phyloP scores from a whole-genome alignment of 1,140 invertebrate species.

The Halesus radiatus region DNA sequence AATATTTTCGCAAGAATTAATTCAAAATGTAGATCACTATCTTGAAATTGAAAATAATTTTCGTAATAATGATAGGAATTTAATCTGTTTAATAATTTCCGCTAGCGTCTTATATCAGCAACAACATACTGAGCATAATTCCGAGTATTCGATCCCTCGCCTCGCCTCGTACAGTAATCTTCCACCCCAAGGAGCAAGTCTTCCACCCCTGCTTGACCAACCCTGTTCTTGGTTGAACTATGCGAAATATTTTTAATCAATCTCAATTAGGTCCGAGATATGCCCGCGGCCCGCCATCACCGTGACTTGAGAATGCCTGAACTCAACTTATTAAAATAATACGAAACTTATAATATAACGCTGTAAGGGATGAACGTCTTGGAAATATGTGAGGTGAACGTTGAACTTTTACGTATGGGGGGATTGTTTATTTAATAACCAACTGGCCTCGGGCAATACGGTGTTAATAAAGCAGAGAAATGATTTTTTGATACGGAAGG shows the following conservation, averaged over 20 bases:
- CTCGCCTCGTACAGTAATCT: constrained; percentile 28
- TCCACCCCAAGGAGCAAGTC: constrained; percentile 13
- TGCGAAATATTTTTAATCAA: constrained; percentile 59
- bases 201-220: constrained; percentile 41
- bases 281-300: constrained; percentile 46
- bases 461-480: constrained; percentile 16
- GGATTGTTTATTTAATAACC: constrained; percentile 29
- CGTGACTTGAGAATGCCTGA: constrained; percentile 30
- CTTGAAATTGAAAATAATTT: no score
- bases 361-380: not conserved
- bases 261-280: constrained; percentile 57
- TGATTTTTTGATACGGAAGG: no score
- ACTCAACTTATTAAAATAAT: constrained; percentile 32
- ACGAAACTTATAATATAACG: constrained; percentile 14
- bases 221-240: constrained; percentile 50
- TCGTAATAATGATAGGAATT: constrained; percentile 18
- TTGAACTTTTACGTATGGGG: constrained; percentile 21
- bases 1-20: no score
- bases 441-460: constrained; percentile 12
- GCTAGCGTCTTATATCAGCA: constrained; percentile 33
- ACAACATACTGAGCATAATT: constrained; percentile 19
- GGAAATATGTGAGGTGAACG: constrained; percentile 33
- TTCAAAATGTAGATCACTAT: no score
- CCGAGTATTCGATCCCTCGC: constrained; percentile 15
- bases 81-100: constrained; percentile 35